Base-by-base conservation (phyloP, 30 jellyfish, hydroid and myxozoan genomes). In the Aurelia coerulea region DNA sequence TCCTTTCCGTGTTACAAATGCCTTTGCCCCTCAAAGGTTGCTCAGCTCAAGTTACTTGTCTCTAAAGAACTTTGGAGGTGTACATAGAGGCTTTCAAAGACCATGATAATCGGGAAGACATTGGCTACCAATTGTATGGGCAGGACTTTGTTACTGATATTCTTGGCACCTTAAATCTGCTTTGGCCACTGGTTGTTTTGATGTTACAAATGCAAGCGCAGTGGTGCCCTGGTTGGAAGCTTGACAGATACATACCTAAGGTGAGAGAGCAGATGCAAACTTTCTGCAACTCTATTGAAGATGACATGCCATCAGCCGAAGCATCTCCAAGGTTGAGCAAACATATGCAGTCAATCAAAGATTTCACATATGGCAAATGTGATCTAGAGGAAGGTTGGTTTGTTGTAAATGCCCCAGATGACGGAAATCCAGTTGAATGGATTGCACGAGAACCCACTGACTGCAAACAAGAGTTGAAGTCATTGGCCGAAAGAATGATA, bases 151-250 rank as follows among this genome's bases (percentile, higher is more conserved):
- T 65, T 31, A 65, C 33, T 33, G 90, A 80, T 37, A 39, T 65
- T 12, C 73, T 80, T 15, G 90, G 90, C 39, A 19, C 39, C 29
- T 71, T 65, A 11, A 75, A 80, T 68, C 1, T 80, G 85, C 50
- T 80, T 14, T 65, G 90, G 83, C 90, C 90, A 49, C 39, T 80
- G 31, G 90, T 80, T 19, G 83, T 62, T 16, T 18, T 80, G 15
- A 80, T 64, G 90, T 15, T 23, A 17, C 83, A 65, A 34, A 18
- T 32, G 17, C 90, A 80, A 52, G 90, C 90, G 0, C 90, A 80
- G 41, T 80, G 90, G 90, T 80, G 90, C 14, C 81, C 89, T 29
- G 89, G 89, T 42, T 78, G 54, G 83, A 78, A 78, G 52, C 67
- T 78, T 11, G 18, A 62, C 2, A 35, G 83, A 15, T 62, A 78